Evolutionary conservation across 1,140 invertebrate genomes (phyloP), one percentile per base, ranked within the genome.

Genomic region (Bombus huntii): DNA sequence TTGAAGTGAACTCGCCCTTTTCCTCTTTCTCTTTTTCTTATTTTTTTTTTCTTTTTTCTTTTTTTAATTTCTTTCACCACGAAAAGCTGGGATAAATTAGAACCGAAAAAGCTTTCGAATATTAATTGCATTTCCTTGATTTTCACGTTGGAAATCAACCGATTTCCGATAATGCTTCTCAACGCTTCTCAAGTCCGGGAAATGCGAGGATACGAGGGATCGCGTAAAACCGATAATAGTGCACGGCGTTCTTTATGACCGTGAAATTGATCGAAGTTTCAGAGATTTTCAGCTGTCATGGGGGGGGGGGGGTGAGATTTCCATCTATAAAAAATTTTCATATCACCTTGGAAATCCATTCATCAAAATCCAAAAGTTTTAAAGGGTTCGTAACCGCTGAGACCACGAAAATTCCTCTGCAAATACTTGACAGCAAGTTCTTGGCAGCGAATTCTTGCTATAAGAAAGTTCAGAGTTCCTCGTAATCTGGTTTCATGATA

Each of bases 201-300:
- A 62, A 76, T 42, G 68, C 66, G 22, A 22, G 59, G 75, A 57
- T 59, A 83, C 53, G 37, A 74, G 74, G 72, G n/a, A 47, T 28
- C 71, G 65, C 62, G 76, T 84, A 80, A 90, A 90, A 78, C 83
- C 87, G 78, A 81, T 77, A 85, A 90, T 86, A 65, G 82, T 34
- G 86, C 85, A 66, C 81, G 78, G 80, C 66, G 83, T 81, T 77
- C 79, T 82, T 90, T 88, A 87, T 88, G 82, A 91, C 83, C 88
- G 86, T 91, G 91, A 92, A 92, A 93, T 92, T 92, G 89, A 93
- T 92, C 88, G 91, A 90, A 47, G 62, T 79, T 82, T n/a, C 59
- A 42, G 34, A 81, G 81, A 91, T 90, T 88, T 91, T 88, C 72
- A 53, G 47, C 47, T 22, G 47, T 53, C 47, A 53, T 42, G 39